Evolutionary conservation across 2,797 vertebrate genomes (phyloP).

Genomic region (Sebastes iracundus): DNA sequence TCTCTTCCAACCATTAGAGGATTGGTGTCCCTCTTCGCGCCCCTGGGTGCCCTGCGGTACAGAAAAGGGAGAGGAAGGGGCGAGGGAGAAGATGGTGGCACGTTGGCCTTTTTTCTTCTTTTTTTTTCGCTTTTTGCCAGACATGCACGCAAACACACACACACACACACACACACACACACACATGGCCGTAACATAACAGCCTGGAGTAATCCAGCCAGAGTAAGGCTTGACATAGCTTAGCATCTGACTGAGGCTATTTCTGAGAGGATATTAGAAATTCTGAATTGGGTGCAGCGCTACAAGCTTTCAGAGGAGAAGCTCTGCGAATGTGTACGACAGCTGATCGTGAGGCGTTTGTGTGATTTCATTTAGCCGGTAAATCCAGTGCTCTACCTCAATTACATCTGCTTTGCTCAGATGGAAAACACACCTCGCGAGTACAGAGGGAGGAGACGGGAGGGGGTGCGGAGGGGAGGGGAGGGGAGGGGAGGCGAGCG

Average conservation of each 20-base stretch:
- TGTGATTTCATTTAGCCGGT: slow-evolving; percentile 79
- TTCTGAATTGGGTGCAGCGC: slow-evolving; percentile 56
- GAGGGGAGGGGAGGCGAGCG: neutral
- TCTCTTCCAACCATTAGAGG: slow-evolving; percentile 79
- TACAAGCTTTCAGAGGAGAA: slow-evolving; percentile 56
- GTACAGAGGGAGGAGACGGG: slow-evolving; percentile 40
- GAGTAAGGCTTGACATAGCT: slow-evolving; percentile 71
- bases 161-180: slow-evolving; percentile 29
- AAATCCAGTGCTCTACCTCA: slow-evolving; percentile 79
- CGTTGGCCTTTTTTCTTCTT: slow-evolving; percentile 25
- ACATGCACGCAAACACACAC: slow-evolving; percentile 31
- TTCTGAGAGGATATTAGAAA: slow-evolving; percentile 72
- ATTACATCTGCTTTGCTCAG: slow-evolving; percentile 79
- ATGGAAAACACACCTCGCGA: slow-evolving; percentile 75
- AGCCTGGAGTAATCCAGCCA: slow-evolving; percentile 63
- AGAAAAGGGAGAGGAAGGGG: slow-evolving; percentile 56
- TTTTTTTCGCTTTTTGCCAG: slow-evolving; percentile 31
- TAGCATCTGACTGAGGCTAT: slow-evolving; percentile 70
- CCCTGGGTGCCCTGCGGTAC: slow-evolving; percentile 62
- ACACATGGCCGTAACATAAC: slow-evolving; percentile 58
- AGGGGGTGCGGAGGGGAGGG: neutral
- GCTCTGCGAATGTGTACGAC: slow-evolving; percentile 60
- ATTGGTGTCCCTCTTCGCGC: slow-evolving; percentile 72
- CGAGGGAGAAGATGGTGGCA: slow-evolving; percentile 56
- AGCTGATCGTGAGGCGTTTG: slow-evolving; percentile 65